Evolutionary conservation across 2,888 invertebrate species (phyloP), one percentile per base, ranked within the genome.

Genomic region (Helleia helle): DNA sequence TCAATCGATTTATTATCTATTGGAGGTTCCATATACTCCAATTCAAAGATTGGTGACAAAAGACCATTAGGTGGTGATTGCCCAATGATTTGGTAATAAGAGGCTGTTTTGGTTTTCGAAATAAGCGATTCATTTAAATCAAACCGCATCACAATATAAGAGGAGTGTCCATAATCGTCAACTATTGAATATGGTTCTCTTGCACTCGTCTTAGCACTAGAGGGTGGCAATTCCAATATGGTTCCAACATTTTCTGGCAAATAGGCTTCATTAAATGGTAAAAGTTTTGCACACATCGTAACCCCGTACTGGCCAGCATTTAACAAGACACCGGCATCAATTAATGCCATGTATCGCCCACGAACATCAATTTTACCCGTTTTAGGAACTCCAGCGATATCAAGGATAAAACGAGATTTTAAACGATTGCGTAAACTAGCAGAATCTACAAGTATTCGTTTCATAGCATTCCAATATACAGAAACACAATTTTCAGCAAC

Each of bases 381-480:
- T 48, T 47, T 71, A 8, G 80, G 76, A 4, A 80, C 65, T 11
- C 74, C 83, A 28, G 84, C 83, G n/a, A 83, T 40, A 59, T 84
- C 84, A 25, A 84, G 47, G 9, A 72, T 39, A 45, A 84, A 66
- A 5, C 64, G 63, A 8, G 55, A 47, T 8, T 52, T 48, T 40
- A 83, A 44, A 52, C 74, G 62, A 7, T 54, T 45, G 1, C 48
- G 54, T 6, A 84, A 55, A 1, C 46, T 26, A 8, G 47, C 40
- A 3, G 66, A 56, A 42, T 83, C 65, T 6, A 83, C 63, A n/a
- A 80, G 57, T n/a, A 76, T 58, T 39, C 84, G 59, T 44, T 62
- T 73, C 59, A 79, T 65, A 3, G 73, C 59, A 52, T 81, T 73
- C 84, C 84, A 84, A 50, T 76, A 77, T 41, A 58, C 59, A 14